Conservation (phyloP, 2,113 vertebrate species). For the Psilopsiagon aymara region DNA sequence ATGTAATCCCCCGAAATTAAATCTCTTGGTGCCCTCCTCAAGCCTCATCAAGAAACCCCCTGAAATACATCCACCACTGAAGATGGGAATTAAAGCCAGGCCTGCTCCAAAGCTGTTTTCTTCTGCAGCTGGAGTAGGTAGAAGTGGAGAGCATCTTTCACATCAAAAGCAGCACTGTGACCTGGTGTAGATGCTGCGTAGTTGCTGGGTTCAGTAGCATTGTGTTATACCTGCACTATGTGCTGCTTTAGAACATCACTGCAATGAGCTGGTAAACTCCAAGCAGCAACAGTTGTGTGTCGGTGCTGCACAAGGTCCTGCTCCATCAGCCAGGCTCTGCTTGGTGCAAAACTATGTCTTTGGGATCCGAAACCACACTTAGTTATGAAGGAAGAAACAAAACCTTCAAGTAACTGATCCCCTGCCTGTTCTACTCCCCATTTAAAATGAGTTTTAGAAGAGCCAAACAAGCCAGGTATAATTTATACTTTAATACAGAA, state of each 20-base stretch:
- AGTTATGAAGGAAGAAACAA: not conserved
- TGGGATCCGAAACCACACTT: not conserved
- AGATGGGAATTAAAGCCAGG: not conserved
- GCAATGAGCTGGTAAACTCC: rapidly evolving
- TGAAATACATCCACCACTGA: not conserved
- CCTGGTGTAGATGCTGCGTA: not conserved
- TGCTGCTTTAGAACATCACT: not conserved
- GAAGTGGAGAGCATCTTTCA: not conserved
- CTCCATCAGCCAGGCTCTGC: not conserved
- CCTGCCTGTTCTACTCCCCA: not conserved
- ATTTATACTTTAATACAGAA: slow-evolving; percentile 72
- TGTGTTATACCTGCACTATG: not conserved
- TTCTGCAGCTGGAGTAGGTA: not conserved
- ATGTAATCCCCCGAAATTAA: not conserved
- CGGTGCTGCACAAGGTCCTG: not conserved
- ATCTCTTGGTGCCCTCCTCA: not conserved
- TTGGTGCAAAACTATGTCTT: not conserved
- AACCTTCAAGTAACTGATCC: not conserved
- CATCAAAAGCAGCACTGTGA: not conserved
- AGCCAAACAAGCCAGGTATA: not conserved
- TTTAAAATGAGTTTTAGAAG: not conserved
- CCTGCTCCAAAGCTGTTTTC: not conserved
- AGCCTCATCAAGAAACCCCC: not conserved
- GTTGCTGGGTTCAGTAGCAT: not conserved
- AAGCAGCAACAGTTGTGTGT: not conserved